Evolutionary conservation across 2,797 vertebrate genomes (phyloP).

Genomic region (Apogon talboti): DNA sequence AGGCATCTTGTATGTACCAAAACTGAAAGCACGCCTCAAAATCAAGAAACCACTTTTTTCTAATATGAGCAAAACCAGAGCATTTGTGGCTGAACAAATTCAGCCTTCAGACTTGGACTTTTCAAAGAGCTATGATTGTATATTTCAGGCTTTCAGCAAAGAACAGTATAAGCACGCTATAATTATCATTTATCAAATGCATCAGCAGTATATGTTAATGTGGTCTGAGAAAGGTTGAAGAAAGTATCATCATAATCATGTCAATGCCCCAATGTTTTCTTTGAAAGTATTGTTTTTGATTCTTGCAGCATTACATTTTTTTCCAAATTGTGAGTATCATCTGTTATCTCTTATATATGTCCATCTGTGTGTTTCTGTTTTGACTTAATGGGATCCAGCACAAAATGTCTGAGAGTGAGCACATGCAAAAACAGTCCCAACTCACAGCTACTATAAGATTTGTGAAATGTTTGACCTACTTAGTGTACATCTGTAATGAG

Average conservation of each 20-base stretch:
- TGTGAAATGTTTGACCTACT: conserved; percentile 38
- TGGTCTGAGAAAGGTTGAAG: conserved; percentile 14
- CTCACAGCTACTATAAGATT: neutral
- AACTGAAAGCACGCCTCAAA: no score
- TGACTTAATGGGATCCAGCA: neutral
- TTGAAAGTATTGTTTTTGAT: conserved; percentile 20
- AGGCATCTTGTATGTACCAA: conserved; percentile 15
- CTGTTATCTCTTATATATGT: conserved; percentile 6
- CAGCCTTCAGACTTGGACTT: conserved; percentile 2
- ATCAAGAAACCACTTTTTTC: conserved; percentile 33
- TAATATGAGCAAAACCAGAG: conserved; percentile 47
- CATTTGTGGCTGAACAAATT: conserved; percentile 6
- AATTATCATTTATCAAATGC: conserved; percentile 43
- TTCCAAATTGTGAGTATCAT: neutral
- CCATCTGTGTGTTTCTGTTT: conserved; percentile 2
- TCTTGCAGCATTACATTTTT: neutral
- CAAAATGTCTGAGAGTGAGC: neutral
- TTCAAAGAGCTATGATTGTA: conserved; percentile 34
- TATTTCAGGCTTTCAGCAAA: conserved; percentile 30
- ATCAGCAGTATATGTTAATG: conserved; percentile 20
- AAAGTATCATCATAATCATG: conserved; percentile 8
- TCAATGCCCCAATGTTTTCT: neutral
- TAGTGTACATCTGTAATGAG: neutral
- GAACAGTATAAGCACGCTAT: conserved; percentile 22
- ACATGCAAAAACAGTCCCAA: neutral